Conservation (phyloP, 2,797 vertebrate genomes). For the Tragopan temminckii region DNA sequence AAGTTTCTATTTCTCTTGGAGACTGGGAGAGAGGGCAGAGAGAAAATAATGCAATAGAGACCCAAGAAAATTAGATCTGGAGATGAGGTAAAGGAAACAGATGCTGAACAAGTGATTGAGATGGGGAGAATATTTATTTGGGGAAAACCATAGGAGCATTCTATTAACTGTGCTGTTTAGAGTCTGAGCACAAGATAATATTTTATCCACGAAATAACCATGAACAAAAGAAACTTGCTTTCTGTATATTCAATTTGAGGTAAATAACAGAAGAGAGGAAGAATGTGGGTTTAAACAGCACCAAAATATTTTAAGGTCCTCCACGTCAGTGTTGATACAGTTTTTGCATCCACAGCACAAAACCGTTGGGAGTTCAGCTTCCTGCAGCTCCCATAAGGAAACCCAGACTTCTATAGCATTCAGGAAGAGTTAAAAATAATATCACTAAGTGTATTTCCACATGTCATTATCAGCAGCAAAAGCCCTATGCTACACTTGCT, state of each 20-base stretch:
- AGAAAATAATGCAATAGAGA: slow-evolving; percentile 53
- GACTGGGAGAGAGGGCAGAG: background rate
- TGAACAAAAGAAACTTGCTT: background rate
- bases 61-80: slow-evolving; percentile 53
- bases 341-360: background rate
- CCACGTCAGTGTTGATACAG: background rate
- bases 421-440: slow-evolving; percentile 70
- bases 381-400: slow-evolving; percentile 32
- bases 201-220: background rate
- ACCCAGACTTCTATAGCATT: background rate
- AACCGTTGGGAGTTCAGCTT: background rate
- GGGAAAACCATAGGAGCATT: background rate
- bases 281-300: background rate
- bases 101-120: background rate
- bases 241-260: background rate
- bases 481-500: background rate
- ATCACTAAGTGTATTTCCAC: slow-evolving; percentile 51
- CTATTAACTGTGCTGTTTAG: background rate
- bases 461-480: background rate
- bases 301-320: background rate
- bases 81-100: slow-evolving; percentile 39
- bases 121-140: background rate
- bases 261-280: background rate
- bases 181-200: background rate
- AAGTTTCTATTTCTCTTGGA: slow-evolving; percentile 44